Conservation (phyloP, 2,797 vertebrate species). For the Uromys caudimaculatus region DNA sequence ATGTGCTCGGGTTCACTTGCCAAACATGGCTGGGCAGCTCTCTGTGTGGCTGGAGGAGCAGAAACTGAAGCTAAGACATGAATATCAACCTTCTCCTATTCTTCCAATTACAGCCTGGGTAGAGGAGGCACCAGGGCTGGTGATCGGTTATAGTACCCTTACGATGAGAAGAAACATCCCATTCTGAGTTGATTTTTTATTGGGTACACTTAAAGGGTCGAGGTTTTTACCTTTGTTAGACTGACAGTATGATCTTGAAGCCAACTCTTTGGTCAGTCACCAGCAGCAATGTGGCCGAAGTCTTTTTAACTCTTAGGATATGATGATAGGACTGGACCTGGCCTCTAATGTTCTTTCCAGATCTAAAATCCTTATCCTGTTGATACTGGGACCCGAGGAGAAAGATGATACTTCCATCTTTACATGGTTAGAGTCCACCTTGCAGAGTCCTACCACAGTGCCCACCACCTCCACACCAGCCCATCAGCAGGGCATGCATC, state of each 20-base stretch:
- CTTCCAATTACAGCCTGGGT: not conserved
- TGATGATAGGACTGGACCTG: not conserved
- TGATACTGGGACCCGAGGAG: not conserved
- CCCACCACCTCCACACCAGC: not conserved
- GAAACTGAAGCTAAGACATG: not conserved
- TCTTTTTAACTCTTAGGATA: not conserved
- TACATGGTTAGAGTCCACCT: not conserved
- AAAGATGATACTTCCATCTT: not conserved
- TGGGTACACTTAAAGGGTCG: not conserved
- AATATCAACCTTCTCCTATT: not conserved
- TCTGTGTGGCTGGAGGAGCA: not conserved
- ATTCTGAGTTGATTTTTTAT: not conserved
- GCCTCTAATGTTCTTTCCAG: not conserved
- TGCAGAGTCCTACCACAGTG: accelerated
- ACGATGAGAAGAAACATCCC: slow-evolving; percentile 42
- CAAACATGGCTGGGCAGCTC: not conserved
- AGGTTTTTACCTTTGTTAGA: not conserved
- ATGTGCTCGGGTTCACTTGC: not conserved
- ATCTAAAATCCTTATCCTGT: not conserved
- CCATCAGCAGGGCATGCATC: too few species aligned
- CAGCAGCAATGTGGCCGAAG: not conserved
- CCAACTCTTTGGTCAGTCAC: not conserved
- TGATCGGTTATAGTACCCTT: not conserved
- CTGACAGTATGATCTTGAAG: not conserved
- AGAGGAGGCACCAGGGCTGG: not conserved